Evolutionary conservation across 1,140 invertebrate genomes (phyloP), one percentile per base, ranked within the genome.

Genomic region (Saccostrea cuccullata): DNA sequence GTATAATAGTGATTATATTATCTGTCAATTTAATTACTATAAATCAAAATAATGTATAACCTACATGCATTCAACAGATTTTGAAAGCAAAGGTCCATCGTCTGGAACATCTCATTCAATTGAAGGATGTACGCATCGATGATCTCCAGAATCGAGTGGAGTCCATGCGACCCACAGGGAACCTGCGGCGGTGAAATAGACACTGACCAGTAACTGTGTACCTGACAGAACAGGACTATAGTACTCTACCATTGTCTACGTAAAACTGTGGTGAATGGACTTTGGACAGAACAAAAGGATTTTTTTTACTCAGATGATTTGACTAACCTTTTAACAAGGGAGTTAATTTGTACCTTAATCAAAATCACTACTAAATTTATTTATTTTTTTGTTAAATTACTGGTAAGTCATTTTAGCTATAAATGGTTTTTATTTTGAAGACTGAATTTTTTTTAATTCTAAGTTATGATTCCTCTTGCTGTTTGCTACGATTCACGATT

Each of bases 51-150:
- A 47, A 0, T 8, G 47, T 47, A 47, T 47, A 47, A 47, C 40
- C 2, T 60, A 0, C 15, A 64, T 64, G 30, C 2, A n/a, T n/a
- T n/a, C n/a, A 20, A 17, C 86, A 95, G 94, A 94, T 95, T 89
- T 86, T 95, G 55, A 88, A 94, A 60, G 94, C 93, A 1, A 94
- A 95, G 89, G 91, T 95, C 26, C 87, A 91, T 40, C 86, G 93
- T 40, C 84, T 95, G 60, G 94, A 95, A 67, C 94, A 95, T 88
- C 90, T 95, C 11, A 86, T 95, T 23, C 93, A 95, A 86, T 86
- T 95, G 47, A 95, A 95, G 87, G 94, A 95, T 90, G 90, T 94
- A 12, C 87, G 93, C 60, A 94, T 95, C 30, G 92, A 94, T 40
- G 93, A 95, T 64, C 88, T 95, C 55, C 92, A 93, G 87, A 84